A percentile compares a stretch with the other conserved stretches of the same genome.
Conservation (phyloP, 2,113 vertebrate species). For the Daubentonia madagascariensis region DNA sequence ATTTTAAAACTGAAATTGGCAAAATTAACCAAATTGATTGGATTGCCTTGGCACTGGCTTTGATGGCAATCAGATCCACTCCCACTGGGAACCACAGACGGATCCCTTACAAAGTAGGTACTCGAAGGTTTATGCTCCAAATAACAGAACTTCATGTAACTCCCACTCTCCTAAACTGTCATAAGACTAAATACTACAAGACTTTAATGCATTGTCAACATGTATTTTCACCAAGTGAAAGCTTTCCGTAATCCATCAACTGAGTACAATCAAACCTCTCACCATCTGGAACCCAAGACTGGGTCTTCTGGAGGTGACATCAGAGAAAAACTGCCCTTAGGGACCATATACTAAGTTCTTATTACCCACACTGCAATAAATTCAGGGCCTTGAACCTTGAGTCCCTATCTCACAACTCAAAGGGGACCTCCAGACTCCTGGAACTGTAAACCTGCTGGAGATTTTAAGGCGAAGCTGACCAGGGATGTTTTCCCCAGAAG, state of each 20-base stretch:
- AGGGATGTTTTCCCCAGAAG: neutral
- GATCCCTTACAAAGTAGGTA: neutral
- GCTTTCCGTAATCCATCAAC: neutral
- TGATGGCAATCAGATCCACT: neutral
- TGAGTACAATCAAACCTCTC: neutral
- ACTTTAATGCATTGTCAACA: neutral
- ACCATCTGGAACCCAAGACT: neutral
- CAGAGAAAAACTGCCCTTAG: neutral
- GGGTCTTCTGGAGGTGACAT: neutral
- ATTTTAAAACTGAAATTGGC: neutral
- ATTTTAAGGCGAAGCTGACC: neutral
- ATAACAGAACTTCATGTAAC: neutral
- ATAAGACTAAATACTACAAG: neutral
- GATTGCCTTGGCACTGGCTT: neutral
- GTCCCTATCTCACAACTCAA: neutral
- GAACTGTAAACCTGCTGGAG: neutral
- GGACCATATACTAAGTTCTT: neutral
- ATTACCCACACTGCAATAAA: neutral
- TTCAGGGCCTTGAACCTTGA: neutral
- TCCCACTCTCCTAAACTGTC: neutral
- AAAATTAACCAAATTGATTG: neutral
- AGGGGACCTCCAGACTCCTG: neutral
- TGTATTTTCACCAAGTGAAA: neutral
- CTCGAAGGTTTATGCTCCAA: neutral
- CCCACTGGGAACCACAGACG: neutral